Percentiles rank a stretch among this genome's conserved stretches.
phyloP scores from a whole-genome alignment of 2,888 invertebrate species.

The Drosophila cognata region DNA sequence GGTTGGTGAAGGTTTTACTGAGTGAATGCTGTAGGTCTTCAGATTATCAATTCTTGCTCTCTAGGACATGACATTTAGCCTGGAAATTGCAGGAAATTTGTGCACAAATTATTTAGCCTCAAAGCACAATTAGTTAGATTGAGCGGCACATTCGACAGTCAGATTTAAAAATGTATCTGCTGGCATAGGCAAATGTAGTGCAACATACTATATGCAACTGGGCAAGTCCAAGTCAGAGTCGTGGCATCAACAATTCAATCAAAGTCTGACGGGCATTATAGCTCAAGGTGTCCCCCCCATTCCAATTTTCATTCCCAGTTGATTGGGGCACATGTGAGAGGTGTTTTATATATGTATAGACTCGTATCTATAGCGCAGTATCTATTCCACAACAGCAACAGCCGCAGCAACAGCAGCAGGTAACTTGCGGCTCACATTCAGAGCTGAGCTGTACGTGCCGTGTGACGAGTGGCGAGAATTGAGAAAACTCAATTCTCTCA shows the following conservation, averaged over 20 bases:
- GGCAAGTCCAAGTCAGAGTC: neutral
- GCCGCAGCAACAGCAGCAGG: conserved; percentile 23
- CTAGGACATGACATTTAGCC: conserved; percentile 8
- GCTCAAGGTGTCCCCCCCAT: conserved; percentile 8
- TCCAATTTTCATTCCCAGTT: conserved; percentile 11
- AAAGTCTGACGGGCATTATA: conserved; percentile 10
- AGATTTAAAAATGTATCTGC: neutral
- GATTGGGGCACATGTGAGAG: conserved; percentile 45
- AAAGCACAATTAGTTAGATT: conserved; percentile 31
- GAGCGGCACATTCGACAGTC: conserved; percentile 13
- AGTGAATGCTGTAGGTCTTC: neutral
- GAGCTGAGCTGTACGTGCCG: conserved; percentile 41
- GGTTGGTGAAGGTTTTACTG: neutral
- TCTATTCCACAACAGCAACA: conserved; percentile 15
- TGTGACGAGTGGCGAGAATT: conserved; percentile 24
- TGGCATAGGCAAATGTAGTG: neutral
- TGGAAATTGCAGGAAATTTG: conserved; percentile 23
- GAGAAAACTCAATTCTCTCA: conserved; percentile 54
- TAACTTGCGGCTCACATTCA: conserved; percentile 34
- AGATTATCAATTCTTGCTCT: neutral
- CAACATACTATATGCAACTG: neutral
- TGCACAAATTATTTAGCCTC: conserved; percentile 24
- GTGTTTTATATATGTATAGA: conserved; percentile 16
- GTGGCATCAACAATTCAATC: conserved; percentile 12
- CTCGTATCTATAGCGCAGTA: conserved; percentile 26